Percentiles rank a stretch among this genome's conserved stretches.
phyloP scores from a whole-genome alignment of 2,797 vertebrate genomes.

The Cyclopterus lumpus region DNA sequence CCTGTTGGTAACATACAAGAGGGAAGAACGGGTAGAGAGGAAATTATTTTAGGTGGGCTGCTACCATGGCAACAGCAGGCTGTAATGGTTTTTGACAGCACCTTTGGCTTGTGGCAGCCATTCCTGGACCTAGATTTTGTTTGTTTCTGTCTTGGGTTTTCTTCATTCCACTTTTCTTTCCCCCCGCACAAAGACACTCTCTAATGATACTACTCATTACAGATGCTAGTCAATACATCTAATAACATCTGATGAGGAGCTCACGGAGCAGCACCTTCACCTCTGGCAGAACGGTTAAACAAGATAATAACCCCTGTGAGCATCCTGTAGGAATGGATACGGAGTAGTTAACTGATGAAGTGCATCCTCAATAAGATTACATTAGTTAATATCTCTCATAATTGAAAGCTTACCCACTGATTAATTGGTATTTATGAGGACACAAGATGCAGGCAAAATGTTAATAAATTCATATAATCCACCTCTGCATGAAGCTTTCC shows the following conservation, averaged over 20 bases:
- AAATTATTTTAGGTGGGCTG: constrained; percentile 50
- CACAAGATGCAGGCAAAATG: constrained; percentile 9
- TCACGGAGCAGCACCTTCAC: constrained; percentile 8
- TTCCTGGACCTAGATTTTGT: constrained; percentile 31
- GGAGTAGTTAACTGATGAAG: constrained; percentile 9
- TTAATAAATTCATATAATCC: constrained; percentile 21
- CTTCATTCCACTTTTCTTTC: not conserved
- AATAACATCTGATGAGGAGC: constrained; percentile 29
- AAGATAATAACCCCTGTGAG: constrained; percentile 25
- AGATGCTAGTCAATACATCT: constrained; percentile 18
- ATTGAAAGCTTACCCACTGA: constrained; percentile 12
- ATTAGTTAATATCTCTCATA: constrained; percentile 14
- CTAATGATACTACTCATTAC: constrained; percentile 34
- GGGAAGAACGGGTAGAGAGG: constrained; percentile 14
- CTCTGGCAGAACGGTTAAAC: constrained; percentile 31
- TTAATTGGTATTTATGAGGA: constrained; percentile 19
- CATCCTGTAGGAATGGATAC: constrained; percentile 14
- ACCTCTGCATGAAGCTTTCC: constrained; percentile 24
- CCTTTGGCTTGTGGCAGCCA: constrained; percentile 45
- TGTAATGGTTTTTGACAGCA: constrained; percentile 46
- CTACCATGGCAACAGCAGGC: constrained; percentile 62
- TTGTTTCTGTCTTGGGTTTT: constrained; percentile 20
- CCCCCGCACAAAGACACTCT: not conserved
- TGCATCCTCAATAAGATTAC: constrained; percentile 2
- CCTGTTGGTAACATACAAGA: constrained; percentile 22